Evolutionary conservation across 1,140 invertebrate species (phyloP).

Genomic region (Cephus cinctus): DNA sequence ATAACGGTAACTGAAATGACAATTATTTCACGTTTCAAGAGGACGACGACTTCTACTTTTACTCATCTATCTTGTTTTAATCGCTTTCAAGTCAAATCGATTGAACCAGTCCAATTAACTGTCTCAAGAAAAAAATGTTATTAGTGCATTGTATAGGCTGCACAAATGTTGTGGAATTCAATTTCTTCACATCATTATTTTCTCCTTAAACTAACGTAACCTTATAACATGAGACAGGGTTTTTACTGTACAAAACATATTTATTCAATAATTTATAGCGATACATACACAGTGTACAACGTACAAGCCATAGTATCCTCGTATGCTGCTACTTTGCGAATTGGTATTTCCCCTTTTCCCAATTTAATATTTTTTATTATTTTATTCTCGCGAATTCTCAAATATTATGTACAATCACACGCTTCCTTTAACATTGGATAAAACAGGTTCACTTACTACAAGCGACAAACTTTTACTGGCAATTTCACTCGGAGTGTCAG

Average conservation of each 20-base stretch:
- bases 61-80: no score
- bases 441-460: slow-evolving; percentile 30
- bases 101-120: no score
- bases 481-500: slow-evolving; percentile 20
- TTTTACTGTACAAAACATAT: slow-evolving; percentile 53
- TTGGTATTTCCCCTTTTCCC: slow-evolving; percentile 16
- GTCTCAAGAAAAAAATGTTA: no score
- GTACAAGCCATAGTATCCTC: slow-evolving; percentile 31
- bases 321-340: slow-evolving; percentile 31
- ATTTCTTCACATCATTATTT: no score
- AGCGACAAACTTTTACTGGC: slow-evolving; percentile 20
- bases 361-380: background rate
- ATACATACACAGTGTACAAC: slow-evolving; percentile 39
- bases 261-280: slow-evolving; percentile 50
- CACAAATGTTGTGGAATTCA: no score
- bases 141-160: no score
- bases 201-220: no score
- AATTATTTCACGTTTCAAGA: no score
- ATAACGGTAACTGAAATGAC: no score
- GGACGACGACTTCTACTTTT: no score
- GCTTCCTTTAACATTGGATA: slow-evolving; percentile 16
- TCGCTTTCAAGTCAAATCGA: no score
- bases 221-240: no score
- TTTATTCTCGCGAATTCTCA: slow-evolving; percentile 9
- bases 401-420: slow-evolving; percentile 40